Conservation (phyloP, 2,888 invertebrate genomes). For the Platynereis dumerilii region DNA sequence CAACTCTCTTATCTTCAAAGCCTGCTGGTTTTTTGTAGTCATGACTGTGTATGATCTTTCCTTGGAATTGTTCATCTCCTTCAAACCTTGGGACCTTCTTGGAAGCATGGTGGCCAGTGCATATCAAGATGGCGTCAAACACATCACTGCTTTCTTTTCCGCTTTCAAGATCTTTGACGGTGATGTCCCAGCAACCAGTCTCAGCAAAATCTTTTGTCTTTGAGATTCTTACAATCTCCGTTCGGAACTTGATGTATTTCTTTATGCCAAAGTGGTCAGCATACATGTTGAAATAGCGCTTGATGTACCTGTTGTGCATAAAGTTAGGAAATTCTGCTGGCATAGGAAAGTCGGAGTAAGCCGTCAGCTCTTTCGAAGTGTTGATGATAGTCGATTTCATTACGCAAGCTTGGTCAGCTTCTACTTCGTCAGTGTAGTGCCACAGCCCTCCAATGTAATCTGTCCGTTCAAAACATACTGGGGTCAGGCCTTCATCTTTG, state of each 20-base stretch:
- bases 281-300: constrained; percentile 58
- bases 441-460: constrained; percentile 52
- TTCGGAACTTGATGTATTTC: constrained; percentile 51
- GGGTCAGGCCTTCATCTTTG: constrained; percentile 50
- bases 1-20: constrained; percentile 57
- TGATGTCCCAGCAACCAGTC: not conserved
- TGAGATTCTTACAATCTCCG: constrained; percentile 42
- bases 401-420: constrained; percentile 46
- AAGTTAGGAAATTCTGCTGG: constrained; percentile 56
- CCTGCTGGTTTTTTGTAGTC: constrained; percentile 31
- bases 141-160: not conserved
- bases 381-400: constrained; percentile 56
- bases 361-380: constrained; percentile 54
- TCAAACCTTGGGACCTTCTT: constrained; percentile 1
- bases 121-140: not conserved
- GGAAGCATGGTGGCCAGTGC: constrained; percentile 5
- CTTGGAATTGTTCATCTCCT: not conserved
- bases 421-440: constrained; percentile 43
- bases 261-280: constrained; percentile 52
- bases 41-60: constrained; percentile 2
- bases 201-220: not conserved
- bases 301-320: constrained; percentile 58
- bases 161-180: not conserved
- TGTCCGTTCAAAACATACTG: constrained; percentile 50
- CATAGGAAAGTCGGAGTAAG: constrained; percentile 61